Percentiles rank a stretch among this genome's conserved stretches.
Evolutionary conservation across 1,140 invertebrate species (phyloP).

Genomic region (Vollenhovia emeryi): DNA sequence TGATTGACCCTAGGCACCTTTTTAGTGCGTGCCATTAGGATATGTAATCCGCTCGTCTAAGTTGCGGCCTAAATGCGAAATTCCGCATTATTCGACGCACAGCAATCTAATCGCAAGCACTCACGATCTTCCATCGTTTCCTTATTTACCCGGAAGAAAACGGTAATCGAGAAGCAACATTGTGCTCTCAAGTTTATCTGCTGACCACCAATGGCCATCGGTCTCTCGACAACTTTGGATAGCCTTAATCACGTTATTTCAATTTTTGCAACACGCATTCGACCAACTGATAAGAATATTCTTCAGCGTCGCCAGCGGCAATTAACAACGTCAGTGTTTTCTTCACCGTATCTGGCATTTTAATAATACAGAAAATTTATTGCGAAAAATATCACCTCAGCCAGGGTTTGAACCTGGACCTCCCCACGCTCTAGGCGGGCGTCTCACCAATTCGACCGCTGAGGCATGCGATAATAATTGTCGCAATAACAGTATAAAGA

Average conservation of each 20-base stretch:
- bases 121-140: background rate
- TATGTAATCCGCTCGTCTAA: conserved; percentile 36
- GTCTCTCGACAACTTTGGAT: background rate
- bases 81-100: background rate
- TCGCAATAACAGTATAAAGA: too few relatives aligned
- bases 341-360: too few relatives aligned
- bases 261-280: background rate
- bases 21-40: conserved; percentile 57
- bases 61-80: conserved; percentile 3
- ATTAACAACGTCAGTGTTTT: too few relatives aligned
- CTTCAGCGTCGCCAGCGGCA: too few relatives aligned
- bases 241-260: background rate
- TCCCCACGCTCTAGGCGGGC: too few relatives aligned
- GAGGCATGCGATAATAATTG: too few relatives aligned
- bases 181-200: background rate
- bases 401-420: too few relatives aligned
- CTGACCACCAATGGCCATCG: background rate
- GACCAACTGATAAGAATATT: too few relatives aligned
- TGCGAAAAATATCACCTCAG: too few relatives aligned
- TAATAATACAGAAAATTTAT: too few relatives aligned
- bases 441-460: too few relatives aligned
- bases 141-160: background rate
- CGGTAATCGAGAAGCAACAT: too few relatives aligned
- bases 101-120: background rate
- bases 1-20: conserved; percentile 65